Percentiles rank a stretch among this genome's conserved stretches.
Evolutionary conservation across 2,888 invertebrate genomes (phyloP).

Genomic region (Agrotis puta): DNA sequence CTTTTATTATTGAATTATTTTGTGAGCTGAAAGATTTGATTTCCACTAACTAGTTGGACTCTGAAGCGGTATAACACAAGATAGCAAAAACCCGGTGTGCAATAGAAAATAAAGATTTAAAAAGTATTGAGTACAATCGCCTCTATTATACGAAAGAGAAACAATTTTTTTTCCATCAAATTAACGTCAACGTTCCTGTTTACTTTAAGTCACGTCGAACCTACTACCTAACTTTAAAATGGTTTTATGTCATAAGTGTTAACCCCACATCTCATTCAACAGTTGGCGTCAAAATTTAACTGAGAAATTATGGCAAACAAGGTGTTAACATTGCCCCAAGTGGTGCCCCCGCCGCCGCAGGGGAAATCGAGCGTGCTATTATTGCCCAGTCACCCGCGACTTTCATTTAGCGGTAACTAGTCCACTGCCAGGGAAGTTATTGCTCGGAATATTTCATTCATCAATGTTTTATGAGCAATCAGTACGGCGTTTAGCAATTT

Average conservation of each 20-base stretch:
- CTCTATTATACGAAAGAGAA: too few species aligned
- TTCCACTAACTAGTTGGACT: too few species aligned
- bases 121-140: too few species aligned
- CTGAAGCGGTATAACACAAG: too few species aligned
- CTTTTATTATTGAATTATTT: too few species aligned
- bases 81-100: too few species aligned
- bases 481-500: slow-evolving; percentile 6
- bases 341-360: slow-evolving; percentile 15
- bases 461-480: slow-evolving; percentile 10
- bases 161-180: too few species aligned
- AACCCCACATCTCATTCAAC: slow-evolving; percentile 9
- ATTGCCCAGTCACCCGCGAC: slow-evolving; percentile 56
- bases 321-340: slow-evolving; percentile 47
- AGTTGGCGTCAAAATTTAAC: slow-evolving; percentile 29
- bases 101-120: too few species aligned
- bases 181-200: too few species aligned
- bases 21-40: too few species aligned
- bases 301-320: slow-evolving; percentile 37
- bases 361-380: slow-evolving; percentile 58
- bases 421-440: slow-evolving; percentile 37
- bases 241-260: background rate
- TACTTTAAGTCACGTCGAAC: too few species aligned
- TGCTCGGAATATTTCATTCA: slow-evolving; percentile 37
- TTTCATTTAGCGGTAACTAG: slow-evolving; percentile 57
- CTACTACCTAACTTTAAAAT: background rate